A percentile compares a stretch with the other conserved stretches of the same genome.
phyloP scores from a whole-genome alignment of 2,797 vertebrate genomes.

The Pagetopsis macropterus region DNA sequence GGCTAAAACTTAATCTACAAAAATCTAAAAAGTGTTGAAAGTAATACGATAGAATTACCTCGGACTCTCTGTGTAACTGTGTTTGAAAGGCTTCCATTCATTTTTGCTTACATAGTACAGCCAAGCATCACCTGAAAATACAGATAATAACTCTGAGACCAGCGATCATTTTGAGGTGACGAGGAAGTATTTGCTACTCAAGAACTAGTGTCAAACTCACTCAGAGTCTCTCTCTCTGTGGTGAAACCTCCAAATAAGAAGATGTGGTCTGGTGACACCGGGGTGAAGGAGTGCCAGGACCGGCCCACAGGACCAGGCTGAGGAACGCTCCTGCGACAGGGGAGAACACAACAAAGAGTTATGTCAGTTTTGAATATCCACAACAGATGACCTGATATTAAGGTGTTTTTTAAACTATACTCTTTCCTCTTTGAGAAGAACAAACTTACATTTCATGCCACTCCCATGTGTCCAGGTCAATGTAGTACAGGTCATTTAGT shows the following conservation, averaged over 20 bases:
- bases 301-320: conserved; percentile 90
- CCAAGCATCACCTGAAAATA: conserved; percentile 92
- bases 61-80: conserved; percentile 85
- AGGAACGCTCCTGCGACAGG: conserved; percentile 75
- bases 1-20: neutral
- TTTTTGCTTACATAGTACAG: conserved; percentile 92
- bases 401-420: fast-evolving
- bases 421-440: neutral
- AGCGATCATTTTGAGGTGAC: neutral
- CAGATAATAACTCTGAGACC: neutral
- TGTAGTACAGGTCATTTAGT: conserved; percentile 94
- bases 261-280: conserved; percentile 91
- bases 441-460: conserved; percentile 93
- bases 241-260: conserved; percentile 98
- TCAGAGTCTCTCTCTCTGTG: conserved; percentile 92
- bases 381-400: neutral
- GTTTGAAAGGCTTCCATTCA: conserved; percentile 92
- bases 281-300: conserved; percentile 95
- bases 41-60: conserved; percentile 50
- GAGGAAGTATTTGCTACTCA: neutral
- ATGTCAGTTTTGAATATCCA: neutral
- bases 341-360: neutral
- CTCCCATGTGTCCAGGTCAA: conserved; percentile 94
- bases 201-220: conserved; percentile 81
- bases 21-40: neutral